Base-by-base conservation (phyloP, 2,888 invertebrate species). In the Hypolimnas misippus region DNA sequence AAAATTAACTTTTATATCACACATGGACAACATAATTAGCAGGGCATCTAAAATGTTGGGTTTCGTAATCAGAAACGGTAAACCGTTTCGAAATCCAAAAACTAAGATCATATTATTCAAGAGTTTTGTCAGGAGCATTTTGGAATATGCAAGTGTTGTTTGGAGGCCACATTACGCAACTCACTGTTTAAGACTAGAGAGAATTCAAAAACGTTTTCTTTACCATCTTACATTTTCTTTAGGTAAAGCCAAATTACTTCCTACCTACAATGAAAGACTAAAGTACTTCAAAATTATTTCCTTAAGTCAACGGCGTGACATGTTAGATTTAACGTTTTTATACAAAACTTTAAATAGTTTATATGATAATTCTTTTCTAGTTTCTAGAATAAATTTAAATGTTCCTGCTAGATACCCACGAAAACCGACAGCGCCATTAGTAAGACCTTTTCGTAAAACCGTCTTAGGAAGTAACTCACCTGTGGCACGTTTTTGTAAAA, bases 141-240 rank as follows among this genome's bases (percentile, higher is more conserved):
- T 51, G 31, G 31, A 31, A 33, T 33, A 33, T 33, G 33, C 16
- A 10, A 51, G 14, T 10, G 17, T 31, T 14, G 17, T 51, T 17
- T 51, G 31, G 51, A 33, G 17, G 16, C 42, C 42, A 7, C 42
- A 42, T 42, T 42, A 42, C 16, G 7, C 42, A 17, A 17, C 17
- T 17, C 17, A 42, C 10, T 19, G 21, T 10, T 5, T 44, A 44
- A 44, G 44, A 21, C 2, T 21, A 2, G 44, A 44, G 44, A 44
- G 19, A 5, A 44, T 44, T 21, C 21, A 44, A 12, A 21, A 12
- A 12, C 21, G 44, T 12, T 44, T 44, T 21, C 44, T 44, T 10
- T 44, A 44, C 12, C 21, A 7, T 44, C 44, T 44, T 12, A n/a
- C 3, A 3, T 38, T 38, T n/a, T 38, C 42, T 2, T 12, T 16